A percentile compares a stretch with the other conserved stretches of the same genome.
Evolutionary conservation across 2,113 vertebrate species (phyloP).

Genomic region (Cepphus grylle): DNA sequence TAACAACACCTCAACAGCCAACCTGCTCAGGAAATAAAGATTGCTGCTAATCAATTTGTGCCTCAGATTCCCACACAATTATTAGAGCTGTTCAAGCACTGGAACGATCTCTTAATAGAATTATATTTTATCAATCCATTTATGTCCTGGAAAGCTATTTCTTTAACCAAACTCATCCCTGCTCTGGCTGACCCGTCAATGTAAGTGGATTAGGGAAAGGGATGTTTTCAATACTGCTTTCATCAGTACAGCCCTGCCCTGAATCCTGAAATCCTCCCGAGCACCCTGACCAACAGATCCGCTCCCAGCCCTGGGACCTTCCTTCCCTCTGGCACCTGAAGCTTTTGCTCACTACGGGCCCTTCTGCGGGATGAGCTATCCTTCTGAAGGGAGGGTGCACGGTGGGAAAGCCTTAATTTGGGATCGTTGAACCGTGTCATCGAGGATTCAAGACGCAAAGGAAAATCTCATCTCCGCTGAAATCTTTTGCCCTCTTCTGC

Average conservation of each 20-base stretch:
- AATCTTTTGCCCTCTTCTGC: neutral
- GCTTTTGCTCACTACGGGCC: neutral
- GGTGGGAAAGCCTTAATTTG: neutral
- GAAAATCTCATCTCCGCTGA: neutral
- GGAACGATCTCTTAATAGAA: neutral
- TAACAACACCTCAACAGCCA: neutral
- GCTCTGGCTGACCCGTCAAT: neutral
- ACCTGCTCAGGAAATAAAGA: neutral
- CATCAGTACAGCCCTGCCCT: neutral
- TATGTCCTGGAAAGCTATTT: neutral
- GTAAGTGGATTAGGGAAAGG: neutral
- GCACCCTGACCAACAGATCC: rapidly evolving
- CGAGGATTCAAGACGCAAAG: rapidly evolving
- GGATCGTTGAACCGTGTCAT: neutral
- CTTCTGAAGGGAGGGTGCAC: neutral
- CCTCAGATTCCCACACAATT: neutral
- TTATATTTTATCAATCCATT: neutral
- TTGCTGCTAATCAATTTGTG: neutral
- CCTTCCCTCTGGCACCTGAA: neutral
- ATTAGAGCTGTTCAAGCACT: neutral
- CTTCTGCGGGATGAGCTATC: neutral
- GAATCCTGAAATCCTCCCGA: rapidly evolving
- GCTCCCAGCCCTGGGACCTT: neutral
- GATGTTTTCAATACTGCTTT: neutral
- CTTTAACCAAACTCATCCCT: neutral